Evolutionary conservation across 2,113 vertebrate species (phyloP).

Genomic region (Microtus richardsoni): DNA sequence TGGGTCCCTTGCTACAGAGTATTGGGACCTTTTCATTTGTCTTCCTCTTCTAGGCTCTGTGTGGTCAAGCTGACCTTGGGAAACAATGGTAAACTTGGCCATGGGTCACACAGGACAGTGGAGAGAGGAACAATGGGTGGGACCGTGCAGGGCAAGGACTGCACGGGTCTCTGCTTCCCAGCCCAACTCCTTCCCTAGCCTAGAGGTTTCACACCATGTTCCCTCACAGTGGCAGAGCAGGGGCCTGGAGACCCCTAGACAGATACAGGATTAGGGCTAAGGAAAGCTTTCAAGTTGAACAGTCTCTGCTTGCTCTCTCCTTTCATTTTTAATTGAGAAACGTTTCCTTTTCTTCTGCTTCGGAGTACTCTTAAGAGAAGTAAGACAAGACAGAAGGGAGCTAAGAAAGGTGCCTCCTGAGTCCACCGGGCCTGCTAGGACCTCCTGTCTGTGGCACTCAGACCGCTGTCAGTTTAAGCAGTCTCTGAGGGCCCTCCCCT

Average conservation of each 20-base stretch:
- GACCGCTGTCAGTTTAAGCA: neutral
- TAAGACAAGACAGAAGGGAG: neutral
- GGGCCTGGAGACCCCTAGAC: neutral
- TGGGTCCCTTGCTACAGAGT: neutral
- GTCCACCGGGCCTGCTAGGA: neutral
- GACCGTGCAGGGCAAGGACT: neutral
- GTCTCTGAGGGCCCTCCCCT: neutral
- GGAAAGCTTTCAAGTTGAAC: neutral
- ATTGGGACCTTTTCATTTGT: neutral
- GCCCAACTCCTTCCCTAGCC: neutral
- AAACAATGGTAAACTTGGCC: neutral
- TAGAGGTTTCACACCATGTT: accelerated
- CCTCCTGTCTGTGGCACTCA: neutral
- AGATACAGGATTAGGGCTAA: neutral
- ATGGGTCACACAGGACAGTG: neutral
- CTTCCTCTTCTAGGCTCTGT: neutral
- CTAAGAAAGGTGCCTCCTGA: neutral
- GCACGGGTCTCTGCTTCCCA: neutral
- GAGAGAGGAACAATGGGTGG: neutral
- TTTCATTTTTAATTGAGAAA: neutral
- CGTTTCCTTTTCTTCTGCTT: neutral
- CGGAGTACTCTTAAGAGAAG: neutral
- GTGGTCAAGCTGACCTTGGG: neutral
- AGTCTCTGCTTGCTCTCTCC: neutral
- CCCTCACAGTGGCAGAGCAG: neutral